A percentile compares a stretch with the other conserved stretches of the same genome.
Evolutionary conservation across 2,113 vertebrate species (phyloP).

Genomic region (Anolis carolinensis): DNA sequence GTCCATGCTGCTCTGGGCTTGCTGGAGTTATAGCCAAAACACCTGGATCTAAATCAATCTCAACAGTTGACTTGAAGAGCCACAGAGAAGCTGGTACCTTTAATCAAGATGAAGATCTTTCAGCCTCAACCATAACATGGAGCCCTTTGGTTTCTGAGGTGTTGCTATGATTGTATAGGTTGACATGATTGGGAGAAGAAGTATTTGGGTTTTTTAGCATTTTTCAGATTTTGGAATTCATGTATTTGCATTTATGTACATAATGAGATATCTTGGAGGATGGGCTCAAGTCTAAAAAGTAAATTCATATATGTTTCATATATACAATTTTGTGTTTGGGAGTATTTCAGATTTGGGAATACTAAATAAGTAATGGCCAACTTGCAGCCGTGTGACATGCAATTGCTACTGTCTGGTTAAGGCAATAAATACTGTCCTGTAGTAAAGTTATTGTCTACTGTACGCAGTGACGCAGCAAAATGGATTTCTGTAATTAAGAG

Average conservation of each 20-base stretch:
- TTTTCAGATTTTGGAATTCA: no score
- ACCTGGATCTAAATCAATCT: neutral
- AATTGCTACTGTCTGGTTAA: neutral
- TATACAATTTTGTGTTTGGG: no score
- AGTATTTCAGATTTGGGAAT: no score
- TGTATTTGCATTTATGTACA: no score
- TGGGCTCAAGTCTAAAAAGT: no score
- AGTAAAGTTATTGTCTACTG: neutral
- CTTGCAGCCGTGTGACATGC: neutral
- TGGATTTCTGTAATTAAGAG: neutral
- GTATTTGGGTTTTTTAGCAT: no score
- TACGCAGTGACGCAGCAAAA: neutral
- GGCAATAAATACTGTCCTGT: neutral
- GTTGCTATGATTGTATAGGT: neutral
- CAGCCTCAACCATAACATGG: neutral
- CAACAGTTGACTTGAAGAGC: neutral
- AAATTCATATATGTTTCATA: no score
- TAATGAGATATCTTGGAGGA: no score
- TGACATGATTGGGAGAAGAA: no score
- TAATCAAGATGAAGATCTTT: neutral
- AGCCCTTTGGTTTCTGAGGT: neutral
- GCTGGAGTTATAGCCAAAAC: neutral
- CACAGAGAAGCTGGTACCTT: neutral
- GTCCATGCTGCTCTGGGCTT: neutral
- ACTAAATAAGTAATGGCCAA: no score